Evolutionary conservation across 2,113 vertebrate species (phyloP).

Genomic region (Isurus oxyrinchus): DNA sequence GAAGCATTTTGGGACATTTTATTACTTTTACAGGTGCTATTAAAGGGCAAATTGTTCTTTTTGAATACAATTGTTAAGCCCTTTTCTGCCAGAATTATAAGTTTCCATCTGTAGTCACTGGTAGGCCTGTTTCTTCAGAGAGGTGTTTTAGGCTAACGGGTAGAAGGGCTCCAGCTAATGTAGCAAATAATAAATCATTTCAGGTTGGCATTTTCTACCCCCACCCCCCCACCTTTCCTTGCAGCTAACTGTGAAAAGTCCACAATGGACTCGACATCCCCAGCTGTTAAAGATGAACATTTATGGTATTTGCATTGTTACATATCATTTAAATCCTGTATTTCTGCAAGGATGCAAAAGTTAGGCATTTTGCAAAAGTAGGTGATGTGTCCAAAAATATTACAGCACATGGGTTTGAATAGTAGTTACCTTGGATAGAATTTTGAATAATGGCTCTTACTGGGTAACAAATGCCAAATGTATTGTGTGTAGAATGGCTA

Average conservation of each 20-base stretch:
- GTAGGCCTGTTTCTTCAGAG: not conserved
- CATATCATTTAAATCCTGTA: not conserved
- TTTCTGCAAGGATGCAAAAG: not conserved
- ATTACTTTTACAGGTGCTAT: not conserved
- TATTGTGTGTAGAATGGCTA: not conserved
- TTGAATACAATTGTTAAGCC: not conserved
- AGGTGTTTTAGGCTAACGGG: not conserved
- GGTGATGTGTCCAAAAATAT: not conserved
- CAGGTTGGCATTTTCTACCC: not conserved
- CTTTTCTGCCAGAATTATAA: not conserved
- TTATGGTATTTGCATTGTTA: not conserved
- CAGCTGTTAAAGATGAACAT: too few relatives aligned
- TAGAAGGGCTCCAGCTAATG: not conserved
- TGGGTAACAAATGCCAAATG: not conserved
- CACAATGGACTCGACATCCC: too few relatives aligned
- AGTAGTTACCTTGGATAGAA: not conserved
- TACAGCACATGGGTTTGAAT: not conserved
- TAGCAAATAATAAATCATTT: not conserved
- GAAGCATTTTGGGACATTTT: not conserved
- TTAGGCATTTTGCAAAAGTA: not conserved
- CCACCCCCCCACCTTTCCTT: too few relatives aligned
- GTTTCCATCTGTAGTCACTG: not conserved
- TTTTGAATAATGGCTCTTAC: not conserved
- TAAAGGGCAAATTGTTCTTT: not conserved
- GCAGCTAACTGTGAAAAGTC: not conserved